Conservation (phyloP, 2,113 vertebrate genomes). For the Tetrax tetrax region DNA sequence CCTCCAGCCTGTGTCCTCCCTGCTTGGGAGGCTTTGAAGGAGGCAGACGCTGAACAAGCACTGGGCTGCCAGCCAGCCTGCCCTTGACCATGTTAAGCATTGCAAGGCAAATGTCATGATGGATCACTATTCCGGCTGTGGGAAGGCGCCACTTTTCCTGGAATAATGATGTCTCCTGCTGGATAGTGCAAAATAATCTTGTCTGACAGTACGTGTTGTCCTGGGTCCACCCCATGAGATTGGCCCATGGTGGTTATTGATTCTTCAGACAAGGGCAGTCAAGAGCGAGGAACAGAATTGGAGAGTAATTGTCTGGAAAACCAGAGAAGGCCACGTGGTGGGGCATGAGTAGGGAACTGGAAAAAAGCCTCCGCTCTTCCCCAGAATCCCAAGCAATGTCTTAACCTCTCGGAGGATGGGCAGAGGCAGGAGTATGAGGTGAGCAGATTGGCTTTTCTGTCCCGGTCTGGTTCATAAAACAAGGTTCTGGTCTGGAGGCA, state of each 20-base stretch:
- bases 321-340: neutral
- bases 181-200: neutral
- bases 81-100: neutral
- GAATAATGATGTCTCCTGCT: neutral
- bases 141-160: neutral
- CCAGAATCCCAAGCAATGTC: neutral
- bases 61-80: neutral
- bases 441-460: neutral
- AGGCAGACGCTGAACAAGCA: neutral
- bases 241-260: neutral
- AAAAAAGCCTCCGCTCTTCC: neutral
- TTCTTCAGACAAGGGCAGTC: neutral
- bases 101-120: rapidly evolving
- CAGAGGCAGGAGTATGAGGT: neutral
- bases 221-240: neutral
- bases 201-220: neutral
- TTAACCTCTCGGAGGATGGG: neutral
- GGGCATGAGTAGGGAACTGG: neutral
- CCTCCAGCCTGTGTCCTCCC: neutral
- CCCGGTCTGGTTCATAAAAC: neutral
- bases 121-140: neutral
- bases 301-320: neutral
- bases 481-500: neutral
- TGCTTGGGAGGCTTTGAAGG: neutral
- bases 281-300: neutral